Percentiles rank a stretch among this genome's conserved stretches.
Conservation (phyloP, 1,140 invertebrate genomes). For the Apis cerana region DNA sequence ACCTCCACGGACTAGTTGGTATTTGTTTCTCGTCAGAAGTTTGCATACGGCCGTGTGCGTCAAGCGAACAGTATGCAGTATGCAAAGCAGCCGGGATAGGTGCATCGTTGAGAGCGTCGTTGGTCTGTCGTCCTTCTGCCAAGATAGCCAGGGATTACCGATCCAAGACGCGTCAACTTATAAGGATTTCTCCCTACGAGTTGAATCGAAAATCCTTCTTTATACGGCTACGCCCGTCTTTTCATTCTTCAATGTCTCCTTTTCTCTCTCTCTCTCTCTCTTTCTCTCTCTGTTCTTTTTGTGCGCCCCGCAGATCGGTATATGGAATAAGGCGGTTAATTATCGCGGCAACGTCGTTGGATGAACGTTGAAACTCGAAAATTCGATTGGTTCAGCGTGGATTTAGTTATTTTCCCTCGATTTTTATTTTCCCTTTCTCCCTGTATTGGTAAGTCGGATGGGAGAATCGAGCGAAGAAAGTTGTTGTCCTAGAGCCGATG, state of each 20-base stretch:
- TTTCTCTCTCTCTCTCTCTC: not conserved
- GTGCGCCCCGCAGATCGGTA: not conserved
- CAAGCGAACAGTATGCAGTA: constrained; percentile 49
- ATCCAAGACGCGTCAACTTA: constrained; percentile 54
- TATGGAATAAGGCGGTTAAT: constrained; percentile 41
- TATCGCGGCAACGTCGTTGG: constrained; percentile 17
- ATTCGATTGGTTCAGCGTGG: not conserved
- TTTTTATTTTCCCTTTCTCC: not conserved
- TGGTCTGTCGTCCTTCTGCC: constrained; percentile 39
- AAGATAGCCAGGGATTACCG: constrained; percentile 52
- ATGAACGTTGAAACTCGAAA: not conserved
- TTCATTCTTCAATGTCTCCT: constrained; percentile 43
- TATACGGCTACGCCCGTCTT: constrained; percentile 32
- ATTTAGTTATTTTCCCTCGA: not conserved
- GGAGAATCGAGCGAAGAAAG: not conserved
- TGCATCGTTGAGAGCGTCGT: constrained; percentile 29
- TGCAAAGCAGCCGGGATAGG: constrained; percentile 50
- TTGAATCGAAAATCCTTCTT: constrained; percentile 54
- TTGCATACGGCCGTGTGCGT: constrained; percentile 58
- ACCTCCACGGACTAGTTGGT: constrained; percentile 58
- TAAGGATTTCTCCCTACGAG: constrained; percentile 42
- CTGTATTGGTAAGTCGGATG: not conserved
- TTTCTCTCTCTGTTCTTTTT: not conserved
- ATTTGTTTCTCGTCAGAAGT: constrained; percentile 67
- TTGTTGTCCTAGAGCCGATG: constrained; percentile 5